phyloP scores from a whole-genome alignment of 2,888 invertebrate species.

The Rhogogaster chlorosoma region DNA sequence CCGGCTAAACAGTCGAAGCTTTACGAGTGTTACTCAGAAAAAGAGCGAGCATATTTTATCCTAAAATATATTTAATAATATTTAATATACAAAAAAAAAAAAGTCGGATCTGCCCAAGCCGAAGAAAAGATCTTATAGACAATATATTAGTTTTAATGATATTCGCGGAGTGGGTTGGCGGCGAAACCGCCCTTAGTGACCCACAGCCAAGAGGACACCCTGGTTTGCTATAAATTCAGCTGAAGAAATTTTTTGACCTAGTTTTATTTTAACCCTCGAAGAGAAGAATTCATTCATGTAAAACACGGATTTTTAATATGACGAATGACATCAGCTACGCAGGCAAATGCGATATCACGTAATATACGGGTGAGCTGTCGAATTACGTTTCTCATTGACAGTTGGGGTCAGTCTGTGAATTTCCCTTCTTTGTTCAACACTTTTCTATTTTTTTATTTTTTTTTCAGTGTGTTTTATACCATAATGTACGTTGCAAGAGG shows the following conservation, averaged over 20 bases:
- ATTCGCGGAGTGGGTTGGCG: constrained; percentile 7
- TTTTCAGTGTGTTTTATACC: constrained; percentile 63
- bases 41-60: constrained; percentile 33
- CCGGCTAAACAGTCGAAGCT: background rate
- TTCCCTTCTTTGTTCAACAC: background rate
- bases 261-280: constrained; percentile 1
- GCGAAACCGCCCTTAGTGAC: background rate
- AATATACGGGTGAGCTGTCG: constrained; percentile 62
- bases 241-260: background rate
- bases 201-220: background rate
- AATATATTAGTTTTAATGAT: constrained; percentile 33
- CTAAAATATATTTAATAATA: constrained; percentile 22
- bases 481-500: constrained; percentile 64
- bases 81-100: background rate
- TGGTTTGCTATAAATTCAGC: background rate
- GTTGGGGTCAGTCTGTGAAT: background rate
- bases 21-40: constrained; percentile 39
- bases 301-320: constrained; percentile 58
- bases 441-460: constrained; percentile 29
- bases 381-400: constrained; percentile 1
- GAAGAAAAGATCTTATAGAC: background rate
- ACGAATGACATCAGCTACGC: constrained; percentile 60
- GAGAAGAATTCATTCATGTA: constrained; percentile 11
- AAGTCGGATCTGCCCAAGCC: background rate
- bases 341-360: constrained; percentile 67